A percentile compares a stretch with the other conserved stretches of the same genome.
These are phyloP conservation scores for Entomobrya proxima DNA, from an alignment of 2,888 invertebrate genomes.

Conservation along the genomic window DNA sequence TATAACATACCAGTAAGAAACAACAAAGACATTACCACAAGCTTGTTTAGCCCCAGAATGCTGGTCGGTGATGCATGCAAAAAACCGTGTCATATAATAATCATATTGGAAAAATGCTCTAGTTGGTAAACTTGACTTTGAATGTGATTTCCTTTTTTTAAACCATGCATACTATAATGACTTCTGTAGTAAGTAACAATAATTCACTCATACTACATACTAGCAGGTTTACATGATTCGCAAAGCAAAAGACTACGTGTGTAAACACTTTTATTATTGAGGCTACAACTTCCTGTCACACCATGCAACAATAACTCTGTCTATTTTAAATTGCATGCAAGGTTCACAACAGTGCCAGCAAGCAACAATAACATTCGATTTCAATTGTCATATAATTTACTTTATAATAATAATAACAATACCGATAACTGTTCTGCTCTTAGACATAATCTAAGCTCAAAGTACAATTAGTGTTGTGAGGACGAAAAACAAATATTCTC, in stretches of 20 bases:
- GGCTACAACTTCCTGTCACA: conserved; percentile 75
- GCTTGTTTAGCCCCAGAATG: too few species aligned
- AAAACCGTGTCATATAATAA: too few species aligned
- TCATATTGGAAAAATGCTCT: conserved; percentile 23
- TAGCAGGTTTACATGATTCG: neutral
- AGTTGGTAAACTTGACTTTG: conserved; percentile 35
- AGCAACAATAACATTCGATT: neutral
- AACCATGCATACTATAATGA: conserved; percentile 4
- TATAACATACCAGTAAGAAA: too few species aligned
- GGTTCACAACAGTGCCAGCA: conserved; percentile 2
- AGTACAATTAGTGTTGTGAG: too few species aligned
- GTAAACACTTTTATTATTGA: conserved; percentile 66
- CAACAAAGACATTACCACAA: too few species aligned
- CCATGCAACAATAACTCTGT: conserved; percentile 9
- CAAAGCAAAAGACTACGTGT: neutral
- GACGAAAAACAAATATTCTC: too few species aligned
- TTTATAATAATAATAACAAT: neutral
- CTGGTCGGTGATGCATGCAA: too few species aligned
- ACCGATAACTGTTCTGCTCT: too few species aligned
- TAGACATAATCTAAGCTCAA: too few species aligned
- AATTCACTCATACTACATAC: neutral
- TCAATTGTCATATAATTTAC: neutral
- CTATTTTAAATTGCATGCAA: neutral
- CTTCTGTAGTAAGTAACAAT: neutral
- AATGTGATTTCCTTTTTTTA: neutral